phyloP scores from a whole-genome alignment of 2,797 vertebrate genomes.

The Pyrocephalus nanus region DNA sequence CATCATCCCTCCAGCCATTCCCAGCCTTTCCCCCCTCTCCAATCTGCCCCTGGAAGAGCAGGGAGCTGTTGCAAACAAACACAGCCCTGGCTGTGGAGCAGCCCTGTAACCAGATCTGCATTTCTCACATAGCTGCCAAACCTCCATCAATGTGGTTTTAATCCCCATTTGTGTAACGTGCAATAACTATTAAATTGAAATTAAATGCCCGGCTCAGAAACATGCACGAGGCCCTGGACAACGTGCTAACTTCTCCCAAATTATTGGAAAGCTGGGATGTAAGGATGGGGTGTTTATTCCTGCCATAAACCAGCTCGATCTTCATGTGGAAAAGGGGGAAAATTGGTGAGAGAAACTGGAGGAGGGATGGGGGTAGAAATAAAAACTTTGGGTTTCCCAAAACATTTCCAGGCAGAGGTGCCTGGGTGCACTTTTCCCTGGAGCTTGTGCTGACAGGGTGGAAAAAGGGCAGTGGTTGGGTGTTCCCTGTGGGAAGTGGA shows the following conservation, averaged over 20 bases:
- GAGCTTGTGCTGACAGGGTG: background rate
- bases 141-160: constrained; percentile 32
- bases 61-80: background rate
- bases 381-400: background rate
- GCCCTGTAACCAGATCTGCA: background rate
- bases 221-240: background rate
- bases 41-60: background rate
- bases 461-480: background rate
- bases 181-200: constrained; percentile 1
- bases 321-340: background rate
- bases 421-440: background rate
- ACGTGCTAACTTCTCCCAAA: constrained; percentile 1
- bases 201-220: background rate
- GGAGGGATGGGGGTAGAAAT: background rate
- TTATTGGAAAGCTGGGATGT: background rate
- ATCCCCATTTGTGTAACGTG: constrained; percentile 5
- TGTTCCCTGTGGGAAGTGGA: background rate
- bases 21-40: background rate
- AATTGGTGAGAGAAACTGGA: background rate
- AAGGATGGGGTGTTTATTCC: background rate
- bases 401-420: background rate
- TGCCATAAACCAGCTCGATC: background rate
- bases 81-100: background rate
- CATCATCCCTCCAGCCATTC: background rate
- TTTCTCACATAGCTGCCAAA: constrained; percentile 21